Percentiles rank a stretch among this genome's conserved stretches.
Evolutionary conservation across 2,797 vertebrate genomes (phyloP).

Genomic region (Tokudaia muenninki): DNA sequence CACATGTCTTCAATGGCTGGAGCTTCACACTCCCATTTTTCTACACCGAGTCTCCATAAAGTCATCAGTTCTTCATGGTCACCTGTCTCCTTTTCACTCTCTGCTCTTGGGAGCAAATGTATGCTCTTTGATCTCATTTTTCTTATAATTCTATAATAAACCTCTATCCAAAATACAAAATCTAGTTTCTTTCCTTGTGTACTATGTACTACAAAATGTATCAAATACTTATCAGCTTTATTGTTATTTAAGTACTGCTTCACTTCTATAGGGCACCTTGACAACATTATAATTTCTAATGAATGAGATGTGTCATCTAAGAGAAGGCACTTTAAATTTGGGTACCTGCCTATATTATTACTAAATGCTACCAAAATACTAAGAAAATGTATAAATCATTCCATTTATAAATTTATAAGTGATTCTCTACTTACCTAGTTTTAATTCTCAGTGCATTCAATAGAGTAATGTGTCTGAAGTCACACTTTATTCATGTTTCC

Average conservation of each 20-base stretch:
- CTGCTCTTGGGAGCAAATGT: neutral
- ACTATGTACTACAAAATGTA: neutral
- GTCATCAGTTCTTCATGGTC: neutral
- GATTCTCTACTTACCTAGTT: neutral
- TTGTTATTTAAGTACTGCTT: neutral
- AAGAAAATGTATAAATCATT: neutral
- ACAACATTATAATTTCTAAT: neutral
- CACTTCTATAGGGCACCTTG: neutral
- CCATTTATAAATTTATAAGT: neutral
- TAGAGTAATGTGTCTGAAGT: neutral
- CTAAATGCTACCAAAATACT: neutral
- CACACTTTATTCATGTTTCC: neutral
- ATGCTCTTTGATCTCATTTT: neutral
- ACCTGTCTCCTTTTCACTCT: neutral
- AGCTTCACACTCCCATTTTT: neutral
- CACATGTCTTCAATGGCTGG: fast-evolving
- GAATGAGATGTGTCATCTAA: neutral
- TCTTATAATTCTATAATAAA: neutral
- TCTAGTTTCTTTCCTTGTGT: neutral
- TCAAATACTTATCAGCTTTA: neutral
- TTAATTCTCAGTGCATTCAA: neutral
- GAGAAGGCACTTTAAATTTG: neutral
- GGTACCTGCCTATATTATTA: neutral
- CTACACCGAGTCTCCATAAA: neutral
- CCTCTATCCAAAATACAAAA: neutral